phyloP scores from a whole-genome alignment of 2,797 vertebrate genomes.

The Fundulus diaphanus region DNA sequence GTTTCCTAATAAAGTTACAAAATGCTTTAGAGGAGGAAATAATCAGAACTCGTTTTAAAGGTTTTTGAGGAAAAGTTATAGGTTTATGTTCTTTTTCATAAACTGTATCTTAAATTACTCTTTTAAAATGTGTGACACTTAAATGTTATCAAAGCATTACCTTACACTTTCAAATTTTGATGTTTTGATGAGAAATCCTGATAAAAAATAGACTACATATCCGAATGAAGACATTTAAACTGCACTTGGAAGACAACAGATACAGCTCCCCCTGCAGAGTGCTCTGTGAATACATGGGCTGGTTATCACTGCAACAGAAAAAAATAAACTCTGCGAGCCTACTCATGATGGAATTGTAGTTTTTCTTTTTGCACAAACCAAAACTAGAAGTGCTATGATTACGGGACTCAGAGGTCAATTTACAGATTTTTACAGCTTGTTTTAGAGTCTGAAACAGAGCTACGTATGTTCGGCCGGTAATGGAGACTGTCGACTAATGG shows the following conservation, averaged over 20 bases:
- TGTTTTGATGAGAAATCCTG: not conserved
- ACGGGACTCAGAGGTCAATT: conserved; percentile 52
- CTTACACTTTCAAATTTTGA: not conserved
- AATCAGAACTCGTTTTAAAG: not conserved
- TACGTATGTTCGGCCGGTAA: conserved; percentile 54
- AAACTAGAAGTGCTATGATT: conserved; percentile 44
- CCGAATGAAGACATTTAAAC: not conserved
- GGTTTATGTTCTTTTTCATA: not conserved
- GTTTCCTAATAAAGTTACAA: not conserved
- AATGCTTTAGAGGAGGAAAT: not conserved
- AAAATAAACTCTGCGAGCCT: not conserved
- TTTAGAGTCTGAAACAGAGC: conserved; percentile 46
- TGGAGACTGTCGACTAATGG: conserved; percentile 42
- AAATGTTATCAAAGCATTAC: not conserved
- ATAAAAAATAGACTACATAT: not conserved
- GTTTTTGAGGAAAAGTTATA: not conserved
- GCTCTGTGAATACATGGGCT: conserved; percentile 15
- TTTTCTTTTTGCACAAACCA: conserved; percentile 10
- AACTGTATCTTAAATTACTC: not conserved
- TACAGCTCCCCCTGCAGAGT: conserved; percentile 59
- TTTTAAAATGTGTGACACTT: not conserved
- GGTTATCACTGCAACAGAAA: not conserved
- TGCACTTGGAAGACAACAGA: conserved; percentile 20
- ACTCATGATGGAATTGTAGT: not conserved
- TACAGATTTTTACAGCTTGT: conserved; percentile 41